phyloP scores from a whole-genome alignment of 2,797 vertebrate species.

The Naso thynnoides region DNA sequence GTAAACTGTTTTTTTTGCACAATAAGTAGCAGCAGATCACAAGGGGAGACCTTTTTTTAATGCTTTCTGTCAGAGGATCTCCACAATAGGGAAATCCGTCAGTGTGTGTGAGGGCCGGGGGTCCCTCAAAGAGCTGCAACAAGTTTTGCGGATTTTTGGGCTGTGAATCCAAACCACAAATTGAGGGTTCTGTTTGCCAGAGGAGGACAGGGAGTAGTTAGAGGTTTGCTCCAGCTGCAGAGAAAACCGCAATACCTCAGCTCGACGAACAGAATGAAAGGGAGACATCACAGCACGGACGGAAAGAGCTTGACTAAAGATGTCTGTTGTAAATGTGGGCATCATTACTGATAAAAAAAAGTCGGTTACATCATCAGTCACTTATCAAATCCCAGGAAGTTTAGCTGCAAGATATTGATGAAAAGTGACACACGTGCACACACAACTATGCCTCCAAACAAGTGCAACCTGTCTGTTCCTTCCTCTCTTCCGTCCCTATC shows the following conservation, averaged over 20 bases:
- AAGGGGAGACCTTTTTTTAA: slow-evolving; percentile 10
- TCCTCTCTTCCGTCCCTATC: background rate
- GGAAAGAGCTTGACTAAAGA: slow-evolving; percentile 15
- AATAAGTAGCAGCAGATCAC: background rate
- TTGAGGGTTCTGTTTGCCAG: slow-evolving; percentile 62
- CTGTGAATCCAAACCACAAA: slow-evolving; percentile 66
- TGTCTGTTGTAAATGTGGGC: background rate
- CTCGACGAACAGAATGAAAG: slow-evolving; percentile 45
- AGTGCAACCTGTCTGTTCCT: background rate
- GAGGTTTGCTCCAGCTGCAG: slow-evolving; percentile 56
- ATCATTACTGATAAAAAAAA: background rate
- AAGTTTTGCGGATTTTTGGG: slow-evolving; percentile 45
- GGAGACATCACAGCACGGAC: slow-evolving; percentile 6
- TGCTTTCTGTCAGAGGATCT: slow-evolving; percentile 3
- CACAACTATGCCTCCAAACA: background rate
- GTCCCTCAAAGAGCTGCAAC: slow-evolving; percentile 28
- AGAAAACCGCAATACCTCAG: slow-evolving; percentile 62
- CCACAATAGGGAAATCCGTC: background rate
- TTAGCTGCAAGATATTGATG: background rate
- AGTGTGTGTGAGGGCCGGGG: slow-evolving; percentile 13
- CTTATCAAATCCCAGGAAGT: background rate
- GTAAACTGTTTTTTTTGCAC: background rate
- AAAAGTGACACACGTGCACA: background rate
- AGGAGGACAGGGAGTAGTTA: slow-evolving; percentile 54
- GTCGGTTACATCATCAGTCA: background rate